Evolutionary conservation across 92 coral and sea anemone species (phyloP).

Genomic region (Bergia puertoricense): DNA sequence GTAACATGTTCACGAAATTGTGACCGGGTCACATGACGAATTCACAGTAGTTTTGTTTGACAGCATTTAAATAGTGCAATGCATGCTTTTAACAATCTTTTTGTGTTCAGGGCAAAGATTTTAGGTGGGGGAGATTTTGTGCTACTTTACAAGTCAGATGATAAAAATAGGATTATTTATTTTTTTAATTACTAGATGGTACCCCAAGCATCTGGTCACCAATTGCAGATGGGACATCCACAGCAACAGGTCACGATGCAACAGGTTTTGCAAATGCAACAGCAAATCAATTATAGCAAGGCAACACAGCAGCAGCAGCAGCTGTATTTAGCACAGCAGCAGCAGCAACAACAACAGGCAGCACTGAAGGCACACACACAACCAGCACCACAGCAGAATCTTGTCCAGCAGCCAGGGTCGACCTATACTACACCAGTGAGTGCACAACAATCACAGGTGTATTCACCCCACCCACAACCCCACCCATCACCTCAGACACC

Average conservation of each 20-base stretch:
- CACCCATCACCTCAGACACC: slow-evolving; percentile 44
- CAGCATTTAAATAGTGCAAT: no score
- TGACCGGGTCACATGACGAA: no score
- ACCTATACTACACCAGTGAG: slow-evolving; percentile 21
- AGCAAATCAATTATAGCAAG: slow-evolving; percentile 5
- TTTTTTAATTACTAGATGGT: not conserved
- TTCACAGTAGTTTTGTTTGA: no score
- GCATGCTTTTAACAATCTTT: no score
- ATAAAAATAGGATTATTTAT: no score
- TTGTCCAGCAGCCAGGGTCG: slow-evolving; percentile 13
- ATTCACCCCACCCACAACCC: slow-evolving; percentile 43
- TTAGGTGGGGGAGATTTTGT: no score
- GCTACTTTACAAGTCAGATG: no score
- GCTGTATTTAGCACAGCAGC: slow-evolving; percentile 20
- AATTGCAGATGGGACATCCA: slow-evolving; percentile 18
- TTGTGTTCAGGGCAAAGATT: no score
- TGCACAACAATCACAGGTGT: slow-evolving; percentile 13
- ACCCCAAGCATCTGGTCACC: slow-evolving; percentile 2
- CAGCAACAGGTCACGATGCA: slow-evolving; percentile 17
- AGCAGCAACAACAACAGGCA: slow-evolving; percentile 23
- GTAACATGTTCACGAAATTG: no score
- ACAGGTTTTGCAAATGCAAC: slow-evolving; percentile 31
- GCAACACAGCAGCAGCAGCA: slow-evolving; percentile 21
- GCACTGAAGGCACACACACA: slow-evolving; percentile 26
- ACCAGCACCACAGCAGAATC: slow-evolving; percentile 6